Evolutionary conservation across 1,140 invertebrate genomes (phyloP), one percentile per base, ranked within the genome.

Genomic region (Phthorimaea operculella): DNA sequence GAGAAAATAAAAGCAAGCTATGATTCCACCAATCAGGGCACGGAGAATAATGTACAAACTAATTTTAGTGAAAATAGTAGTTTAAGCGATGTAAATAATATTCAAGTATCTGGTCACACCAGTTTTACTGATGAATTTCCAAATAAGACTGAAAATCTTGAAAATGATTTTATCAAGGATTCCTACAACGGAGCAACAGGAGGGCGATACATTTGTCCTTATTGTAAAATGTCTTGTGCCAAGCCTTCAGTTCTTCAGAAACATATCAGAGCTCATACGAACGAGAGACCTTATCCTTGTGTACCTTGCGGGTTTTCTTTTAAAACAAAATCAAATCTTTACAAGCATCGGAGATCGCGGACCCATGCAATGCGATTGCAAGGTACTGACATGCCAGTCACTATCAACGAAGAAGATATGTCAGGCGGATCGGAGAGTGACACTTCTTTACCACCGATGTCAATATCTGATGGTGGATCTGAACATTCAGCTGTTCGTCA

Each of bases 161-260:
- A 85, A 76, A 85, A 72, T 65, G 82, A 85, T 81, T 79, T 76
- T 77, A 79, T 74, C 61, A 86, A 70, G 83, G 86, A 86, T 70
- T 77, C 72, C 62, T 71, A 79, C 64, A 86, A 70, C 65, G 84
- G 63, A 68, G 71, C 66, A 60, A 69, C 60, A 65, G 69, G 78
- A 36, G 90, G 89, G 36, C 87, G 90, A 59, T 92, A 97, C 81
- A 89, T 93, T 55, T 98, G 96, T 74, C 90, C 91, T 1, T 96
- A 95, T 79, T 98, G 96, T 85, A 93, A 92, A 72, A 83, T 95
- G 68, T 90, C 90, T 42, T 97, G 95, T 87, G 92, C 94, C 62
- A 98, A 98, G 80, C 96, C 95, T n/a, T 96, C 94, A 70, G 95
- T 97, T 44, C 87, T 97, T 49, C 91, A 96, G 76, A 98, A 98